Base-by-base conservation (phyloP, 2,888 invertebrate genomes). In the Sipha maydis region DNA sequence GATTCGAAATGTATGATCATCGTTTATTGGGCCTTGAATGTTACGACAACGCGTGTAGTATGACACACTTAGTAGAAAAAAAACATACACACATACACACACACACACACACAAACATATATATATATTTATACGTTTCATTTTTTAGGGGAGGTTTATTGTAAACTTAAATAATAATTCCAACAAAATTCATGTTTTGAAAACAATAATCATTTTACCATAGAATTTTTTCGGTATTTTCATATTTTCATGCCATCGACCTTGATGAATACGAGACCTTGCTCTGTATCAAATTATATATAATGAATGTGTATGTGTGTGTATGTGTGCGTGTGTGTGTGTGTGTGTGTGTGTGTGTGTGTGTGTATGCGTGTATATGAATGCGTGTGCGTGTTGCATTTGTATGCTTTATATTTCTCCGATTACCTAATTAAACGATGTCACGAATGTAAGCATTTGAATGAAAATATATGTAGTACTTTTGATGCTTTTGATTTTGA, bases 251-350 rank as follows among this genome's bases (percentile, higher is more conserved):
- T 54, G 61, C n/a, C 31, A n/a, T 56, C 48, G 82, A 67, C 88
- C 88, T 88, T 82, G 88, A 41, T 75, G 67, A 14, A 80, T 34
- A 25, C 28, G 73, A 48, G 75, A 88, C 88, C 88, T 82, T 76
- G 82, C 88, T 82, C 86, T 80, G 71, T 73, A 86, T 86, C 82
- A 75, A 88, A 82, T 79, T 76, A 56, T 80, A 54, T 34, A 34
- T 34, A 4, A 3, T 3, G 34, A 34, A 4, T 34, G 34, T 34
- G 4, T 34, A 3, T n/a, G n/a, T 34, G 25, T 19, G 21, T 56
- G 54, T 11, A 67, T 67, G 67, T 25, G 61, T 79, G 1, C 19
- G 34, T 54, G 19, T 21, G 28, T 5, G 3, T 76, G 7, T 41
- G 21, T 56, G 54, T 11, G n/a, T 34, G 34, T 34, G 4, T 34